A percentile compares a stretch with the other conserved stretches of the same genome.
Conservation (phyloP, 2,888 invertebrate species). For the Gerris lacustris region DNA sequence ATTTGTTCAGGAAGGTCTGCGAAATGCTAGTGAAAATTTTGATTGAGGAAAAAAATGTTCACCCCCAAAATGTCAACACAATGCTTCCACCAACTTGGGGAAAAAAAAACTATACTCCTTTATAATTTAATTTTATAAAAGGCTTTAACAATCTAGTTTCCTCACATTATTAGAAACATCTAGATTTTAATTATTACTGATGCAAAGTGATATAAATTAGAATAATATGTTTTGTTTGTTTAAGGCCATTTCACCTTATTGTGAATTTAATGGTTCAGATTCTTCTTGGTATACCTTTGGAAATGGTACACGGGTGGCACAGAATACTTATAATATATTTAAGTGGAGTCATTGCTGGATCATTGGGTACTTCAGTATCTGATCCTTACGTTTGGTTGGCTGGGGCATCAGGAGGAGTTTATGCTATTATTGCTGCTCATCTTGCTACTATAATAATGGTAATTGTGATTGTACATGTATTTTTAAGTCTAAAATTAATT, state of each 20-base stretch:
- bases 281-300: constrained; percentile 83
- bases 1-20: too few species aligned
- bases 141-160: too few species aligned
- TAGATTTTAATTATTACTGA: too few species aligned
- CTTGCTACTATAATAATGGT: constrained; percentile 83
- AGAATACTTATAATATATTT: constrained; percentile 71
- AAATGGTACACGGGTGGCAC: constrained; percentile 95
- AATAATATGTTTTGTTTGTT: constrained; percentile 23
- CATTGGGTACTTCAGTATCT: constrained; percentile 65
- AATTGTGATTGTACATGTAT: constrained; percentile 24
- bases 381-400: constrained; percentile 71
- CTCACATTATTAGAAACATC: too few species aligned
- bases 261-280: constrained; percentile 87
- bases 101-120: too few species aligned
- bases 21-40: too few species aligned
- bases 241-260: constrained; percentile 69
- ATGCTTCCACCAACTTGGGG: too few species aligned
- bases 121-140: too few species aligned
- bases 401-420: constrained; percentile 91
- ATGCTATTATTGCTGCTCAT: constrained; percentile 85
- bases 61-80: too few species aligned
- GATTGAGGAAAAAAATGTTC: too few species aligned
- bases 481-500: too few species aligned
- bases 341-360: constrained; percentile 74
- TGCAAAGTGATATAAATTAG: too few species aligned